A percentile compares a stretch with the other conserved stretches of the same genome.
These are phyloP conservation scores for Coregonus clupeaformis DNA, from an alignment of 2,113 vertebrate genomes.

Conservation along the genomic window DNA sequence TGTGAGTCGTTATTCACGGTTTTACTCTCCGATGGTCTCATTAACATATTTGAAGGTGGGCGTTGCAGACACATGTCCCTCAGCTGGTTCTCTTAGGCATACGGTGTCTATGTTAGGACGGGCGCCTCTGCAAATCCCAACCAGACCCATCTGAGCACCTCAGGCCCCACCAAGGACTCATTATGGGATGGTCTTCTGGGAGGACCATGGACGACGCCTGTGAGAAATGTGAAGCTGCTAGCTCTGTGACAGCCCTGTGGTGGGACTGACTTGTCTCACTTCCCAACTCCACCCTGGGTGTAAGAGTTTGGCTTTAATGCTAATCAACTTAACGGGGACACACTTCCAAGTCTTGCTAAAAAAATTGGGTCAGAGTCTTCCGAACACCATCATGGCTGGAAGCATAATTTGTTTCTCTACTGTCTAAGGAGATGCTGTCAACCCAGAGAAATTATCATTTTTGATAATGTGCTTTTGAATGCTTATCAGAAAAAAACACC, in stretches of 20 bases:
- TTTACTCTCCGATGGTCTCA: constrained; percentile 32
- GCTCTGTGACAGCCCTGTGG: constrained; percentile 23
- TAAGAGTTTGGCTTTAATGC: constrained; percentile 22
- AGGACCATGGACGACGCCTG: constrained; percentile 38
- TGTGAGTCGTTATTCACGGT: neutral
- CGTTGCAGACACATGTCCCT: constrained; percentile 23
- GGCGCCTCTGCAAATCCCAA: constrained; percentile 15
- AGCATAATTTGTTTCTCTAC: neutral
- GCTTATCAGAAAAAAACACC: neutral
- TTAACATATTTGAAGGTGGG: constrained; percentile 37
- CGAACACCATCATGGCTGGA: neutral
- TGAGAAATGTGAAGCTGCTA: constrained; percentile 38
- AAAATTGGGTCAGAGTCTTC: neutral
- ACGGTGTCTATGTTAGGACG: constrained; percentile 1
- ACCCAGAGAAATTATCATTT: neutral
- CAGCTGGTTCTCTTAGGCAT: neutral
- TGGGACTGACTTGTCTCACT: constrained; percentile 32
- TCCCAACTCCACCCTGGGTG: constrained; percentile 15
- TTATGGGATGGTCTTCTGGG: constrained; percentile 45
- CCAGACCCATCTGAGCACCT: constrained; percentile 3
- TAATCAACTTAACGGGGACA: constrained; percentile 15
- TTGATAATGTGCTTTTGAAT: neutral
- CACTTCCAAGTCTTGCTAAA: neutral
- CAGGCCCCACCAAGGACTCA: constrained; percentile 34
- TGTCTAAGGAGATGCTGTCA: constrained; percentile 5